A percentile compares a stretch with the other conserved stretches of the same genome.
Conservation (phyloP, 2,888 invertebrate genomes). For the Papilio protenor region DNA sequence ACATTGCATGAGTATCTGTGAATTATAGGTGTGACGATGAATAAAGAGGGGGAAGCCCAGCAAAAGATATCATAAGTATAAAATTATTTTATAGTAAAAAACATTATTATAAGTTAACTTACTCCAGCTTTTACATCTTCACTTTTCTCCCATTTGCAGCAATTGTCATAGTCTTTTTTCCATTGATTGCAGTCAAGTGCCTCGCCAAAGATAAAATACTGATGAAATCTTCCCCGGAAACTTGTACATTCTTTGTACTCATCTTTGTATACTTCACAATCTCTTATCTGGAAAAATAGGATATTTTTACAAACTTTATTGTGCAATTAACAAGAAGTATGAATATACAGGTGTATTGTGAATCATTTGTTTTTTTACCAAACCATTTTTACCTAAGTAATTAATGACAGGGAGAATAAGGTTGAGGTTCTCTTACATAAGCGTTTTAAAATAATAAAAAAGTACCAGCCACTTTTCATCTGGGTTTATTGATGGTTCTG, state of each 20-base stretch:
- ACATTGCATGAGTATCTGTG: neutral
- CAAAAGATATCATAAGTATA: neutral
- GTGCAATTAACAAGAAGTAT: too few relatives aligned
- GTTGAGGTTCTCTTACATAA: neutral
- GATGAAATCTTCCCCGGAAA: conserved; percentile 90
- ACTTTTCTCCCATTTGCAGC: conserved; percentile 86
- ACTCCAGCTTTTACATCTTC: conserved; percentile 88
- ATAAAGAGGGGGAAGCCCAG: too few relatives aligned
- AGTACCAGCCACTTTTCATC: conserved; percentile 73
- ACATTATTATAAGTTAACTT: conserved; percentile 59
- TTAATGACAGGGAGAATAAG: neutral
- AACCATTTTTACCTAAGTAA: neutral
- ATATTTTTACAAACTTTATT: neutral
- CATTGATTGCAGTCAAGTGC: conserved; percentile 90
- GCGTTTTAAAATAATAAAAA: conserved; percentile 31
- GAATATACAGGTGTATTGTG: too few relatives aligned
- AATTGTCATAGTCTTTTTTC: conserved; percentile 91
- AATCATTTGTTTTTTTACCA: neutral
- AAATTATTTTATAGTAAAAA: neutral
- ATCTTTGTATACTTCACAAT: conserved; percentile 91
- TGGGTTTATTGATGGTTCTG: conserved; percentile 43
- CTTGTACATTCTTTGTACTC: conserved; percentile 93
- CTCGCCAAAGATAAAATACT: conserved; percentile 92
- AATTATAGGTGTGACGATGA: neutral
- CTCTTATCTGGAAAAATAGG: conserved; percentile 84